Conservation (phyloP, 2,888 invertebrate genomes). For the Lamellibrachia columna region DNA sequence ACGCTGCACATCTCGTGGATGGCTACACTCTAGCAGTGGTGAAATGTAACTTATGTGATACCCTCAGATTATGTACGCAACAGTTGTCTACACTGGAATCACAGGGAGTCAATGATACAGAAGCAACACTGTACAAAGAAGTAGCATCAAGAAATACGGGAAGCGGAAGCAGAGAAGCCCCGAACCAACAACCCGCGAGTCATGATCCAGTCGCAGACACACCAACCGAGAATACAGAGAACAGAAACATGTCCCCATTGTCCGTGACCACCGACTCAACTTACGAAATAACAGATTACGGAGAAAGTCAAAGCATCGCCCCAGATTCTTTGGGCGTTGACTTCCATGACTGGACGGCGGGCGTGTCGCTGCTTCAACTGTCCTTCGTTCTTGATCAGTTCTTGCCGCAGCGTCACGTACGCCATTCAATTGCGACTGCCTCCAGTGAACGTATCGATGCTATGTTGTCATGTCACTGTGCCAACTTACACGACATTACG, state of each 20-base stretch:
- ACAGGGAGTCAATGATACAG: neutral
- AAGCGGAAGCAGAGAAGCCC: neutral
- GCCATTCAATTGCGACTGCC: neutral
- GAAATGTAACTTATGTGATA: neutral
- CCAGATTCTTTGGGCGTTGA: neutral
- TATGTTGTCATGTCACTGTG: neutral
- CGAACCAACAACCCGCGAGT: neutral
- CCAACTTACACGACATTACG: neutral
- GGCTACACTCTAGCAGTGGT: neutral
- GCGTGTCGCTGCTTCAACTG: neutral
- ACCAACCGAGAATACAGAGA: neutral
- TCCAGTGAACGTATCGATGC: neutral
- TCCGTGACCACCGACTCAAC: neutral
- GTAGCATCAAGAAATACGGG: too few species aligned
- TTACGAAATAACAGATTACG: neutral
- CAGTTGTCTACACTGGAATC: too few species aligned
- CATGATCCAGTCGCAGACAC: neutral
- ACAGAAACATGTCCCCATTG: neutral
- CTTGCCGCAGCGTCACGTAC: neutral
- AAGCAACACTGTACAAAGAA: neutral
- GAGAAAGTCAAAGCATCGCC: neutral
- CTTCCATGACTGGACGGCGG: neutral
- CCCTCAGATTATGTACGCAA: neutral
- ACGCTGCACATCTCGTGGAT: neutral
- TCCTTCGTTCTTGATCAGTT: neutral